phyloP scores from a whole-genome alignment of 2,888 invertebrate species.

The Oxyscelio sp. region DNA sequence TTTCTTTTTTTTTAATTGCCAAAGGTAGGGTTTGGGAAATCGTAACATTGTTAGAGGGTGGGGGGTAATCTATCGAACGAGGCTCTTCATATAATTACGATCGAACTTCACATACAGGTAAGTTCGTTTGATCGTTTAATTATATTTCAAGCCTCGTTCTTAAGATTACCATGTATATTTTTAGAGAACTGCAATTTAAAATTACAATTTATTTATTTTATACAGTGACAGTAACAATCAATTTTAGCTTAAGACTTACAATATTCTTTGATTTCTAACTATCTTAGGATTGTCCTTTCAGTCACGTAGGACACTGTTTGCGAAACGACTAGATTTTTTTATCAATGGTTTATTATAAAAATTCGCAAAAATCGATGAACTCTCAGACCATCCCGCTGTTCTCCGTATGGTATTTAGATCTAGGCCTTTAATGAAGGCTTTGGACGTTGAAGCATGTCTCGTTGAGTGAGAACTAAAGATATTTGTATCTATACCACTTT shows the following conservation, averaged over 20 bases:
- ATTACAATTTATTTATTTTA: neutral
- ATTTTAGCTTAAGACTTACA: neutral
- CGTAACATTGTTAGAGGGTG: neutral
- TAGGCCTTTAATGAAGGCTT: conserved; percentile 3
- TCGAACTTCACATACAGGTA: conserved; percentile 17
- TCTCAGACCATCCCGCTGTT: conserved; percentile 27
- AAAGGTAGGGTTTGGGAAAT: neutral
- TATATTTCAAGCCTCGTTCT: too few species aligned
- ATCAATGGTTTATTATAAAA: conserved; percentile 24
- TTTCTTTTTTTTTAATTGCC: neutral
- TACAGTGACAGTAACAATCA: neutral
- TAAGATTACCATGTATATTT: conserved; percentile 5
- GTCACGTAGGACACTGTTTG: neutral
- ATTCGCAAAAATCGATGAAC: neutral
- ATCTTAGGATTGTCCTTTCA: neutral
- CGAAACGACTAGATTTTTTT: neutral
- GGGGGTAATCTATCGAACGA: conserved; percentile 24
- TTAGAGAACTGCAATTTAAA: conserved; percentile 22
- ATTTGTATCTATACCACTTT: conserved; percentile 33
- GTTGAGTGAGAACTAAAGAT: conserved; percentile 26
- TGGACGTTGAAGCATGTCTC: conserved; percentile 28
- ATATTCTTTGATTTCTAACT: neutral
- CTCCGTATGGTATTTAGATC: neutral
- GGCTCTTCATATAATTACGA: too few species aligned
- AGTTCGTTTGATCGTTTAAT: too few species aligned